A percentile compares a stretch with the other conserved stretches of the same genome.
phyloP scores from a whole-genome alignment of 2,888 invertebrate genomes.

The Falcaria lacertinaria region DNA sequence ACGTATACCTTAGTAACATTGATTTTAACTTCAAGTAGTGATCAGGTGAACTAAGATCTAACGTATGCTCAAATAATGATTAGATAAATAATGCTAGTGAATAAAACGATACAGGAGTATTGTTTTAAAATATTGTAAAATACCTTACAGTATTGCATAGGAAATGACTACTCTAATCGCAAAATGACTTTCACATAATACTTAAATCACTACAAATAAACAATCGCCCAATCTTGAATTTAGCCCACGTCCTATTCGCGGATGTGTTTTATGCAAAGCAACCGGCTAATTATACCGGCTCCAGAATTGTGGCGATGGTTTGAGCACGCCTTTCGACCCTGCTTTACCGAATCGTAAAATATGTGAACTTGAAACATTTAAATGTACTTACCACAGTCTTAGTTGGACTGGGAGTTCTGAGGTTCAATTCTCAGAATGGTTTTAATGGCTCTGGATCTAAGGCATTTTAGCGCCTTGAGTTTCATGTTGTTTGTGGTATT shows the following conservation, averaged over 20 bases:
- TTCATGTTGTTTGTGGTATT: too few relatives aligned
- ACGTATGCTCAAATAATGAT: too few relatives aligned
- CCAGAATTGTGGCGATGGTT: slow-evolving; percentile 41
- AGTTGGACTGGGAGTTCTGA: background rate
- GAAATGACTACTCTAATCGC: too few relatives aligned
- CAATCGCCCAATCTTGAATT: slow-evolving; percentile 16
- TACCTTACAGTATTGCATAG: too few relatives aligned
- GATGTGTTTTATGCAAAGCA: slow-evolving; percentile 60
- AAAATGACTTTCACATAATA: background rate
- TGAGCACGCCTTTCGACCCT: slow-evolving; percentile 37
- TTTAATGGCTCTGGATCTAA: background rate
- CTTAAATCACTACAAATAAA: background rate
- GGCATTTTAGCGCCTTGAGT: background rate
- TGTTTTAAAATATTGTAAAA: too few relatives aligned
- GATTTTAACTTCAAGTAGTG: too few relatives aligned
- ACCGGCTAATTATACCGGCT: slow-evolving; percentile 58
- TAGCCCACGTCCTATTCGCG: slow-evolving; percentile 23
- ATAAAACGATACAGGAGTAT: too few relatives aligned
- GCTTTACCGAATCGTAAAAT: slow-evolving; percentile 36
- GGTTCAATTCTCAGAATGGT: background rate
- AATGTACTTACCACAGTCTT: background rate
- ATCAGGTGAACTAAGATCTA: too few relatives aligned
- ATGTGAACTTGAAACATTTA: slow-evolving; percentile 23
- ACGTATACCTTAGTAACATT: too few relatives aligned
- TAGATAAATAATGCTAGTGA: too few relatives aligned